Evolutionary conservation across 2,888 invertebrate species (phyloP).

Genomic region (Chrysolina oricalcia): DNA sequence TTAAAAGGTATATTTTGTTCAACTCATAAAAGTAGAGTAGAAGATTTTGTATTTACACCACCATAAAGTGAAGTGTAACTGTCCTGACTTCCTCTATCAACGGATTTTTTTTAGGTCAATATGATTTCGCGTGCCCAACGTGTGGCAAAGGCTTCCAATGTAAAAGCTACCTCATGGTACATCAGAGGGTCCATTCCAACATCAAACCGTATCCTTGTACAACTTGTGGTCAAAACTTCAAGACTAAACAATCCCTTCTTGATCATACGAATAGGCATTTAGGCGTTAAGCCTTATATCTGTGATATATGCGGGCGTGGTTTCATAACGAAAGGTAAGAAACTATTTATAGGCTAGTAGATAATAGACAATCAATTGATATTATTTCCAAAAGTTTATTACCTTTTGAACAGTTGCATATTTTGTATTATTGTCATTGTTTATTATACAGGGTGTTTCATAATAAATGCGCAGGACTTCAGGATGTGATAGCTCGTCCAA

Average conservation of each 20-base stretch:
- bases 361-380: too few relatives aligned
- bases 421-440: too few relatives aligned
- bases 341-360: not conserved
- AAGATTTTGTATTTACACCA: too few relatives aligned
- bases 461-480: too few relatives aligned
- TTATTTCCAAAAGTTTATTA: too few relatives aligned
- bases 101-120: conserved; percentile 65
- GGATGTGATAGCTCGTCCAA: too few relatives aligned
- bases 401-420: too few relatives aligned
- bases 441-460: too few relatives aligned
- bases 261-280: conserved; percentile 77
- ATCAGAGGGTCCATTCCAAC: conserved; percentile 77
- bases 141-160: conserved; percentile 78
- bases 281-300: conserved; percentile 76
- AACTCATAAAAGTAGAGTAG: too few relatives aligned
- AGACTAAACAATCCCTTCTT: conserved; percentile 76
- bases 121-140: conserved; percentile 75
- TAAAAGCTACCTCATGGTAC: conserved; percentile 76
- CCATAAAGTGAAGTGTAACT: too few relatives aligned
- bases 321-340: conserved; percentile 75
- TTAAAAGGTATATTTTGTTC: too few relatives aligned
- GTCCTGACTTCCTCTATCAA: too few relatives aligned
- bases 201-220: conserved; percentile 76
- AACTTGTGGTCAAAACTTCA: conserved; percentile 76
- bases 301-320: conserved; percentile 75